Percentiles rank a stretch among this genome's conserved stretches.
Evolutionary conservation across 1,140 invertebrate species (phyloP).

Genomic region (Scaptomyza hsui): DNA sequence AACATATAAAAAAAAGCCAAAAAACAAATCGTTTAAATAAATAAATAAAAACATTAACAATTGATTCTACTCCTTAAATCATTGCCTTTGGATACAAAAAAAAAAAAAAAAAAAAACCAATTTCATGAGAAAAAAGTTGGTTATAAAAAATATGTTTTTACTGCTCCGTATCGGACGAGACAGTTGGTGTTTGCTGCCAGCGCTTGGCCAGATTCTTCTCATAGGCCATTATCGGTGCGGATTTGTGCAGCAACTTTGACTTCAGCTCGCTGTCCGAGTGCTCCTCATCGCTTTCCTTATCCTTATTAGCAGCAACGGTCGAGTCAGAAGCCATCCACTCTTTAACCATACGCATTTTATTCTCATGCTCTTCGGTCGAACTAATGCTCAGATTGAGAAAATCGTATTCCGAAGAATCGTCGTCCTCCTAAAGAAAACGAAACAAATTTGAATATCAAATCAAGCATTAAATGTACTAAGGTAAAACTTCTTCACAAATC

Average conservation of each 20-base stretch:
- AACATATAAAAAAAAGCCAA: slow-evolving; percentile 17
- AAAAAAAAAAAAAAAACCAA: slow-evolving; percentile 17
- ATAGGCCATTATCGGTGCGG: slow-evolving; percentile 28
- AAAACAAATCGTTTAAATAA: slow-evolving; percentile 12
- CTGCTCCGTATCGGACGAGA: neutral
- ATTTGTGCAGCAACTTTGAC: slow-evolving; percentile 18
- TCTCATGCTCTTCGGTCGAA: slow-evolving; percentile 62
- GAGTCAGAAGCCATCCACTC: too few relatives aligned
- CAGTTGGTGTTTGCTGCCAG: slow-evolving; percentile 10
- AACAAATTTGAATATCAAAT: too few relatives aligned
- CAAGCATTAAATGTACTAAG: too few relatives aligned
- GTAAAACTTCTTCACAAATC: too few relatives aligned
- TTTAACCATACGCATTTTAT: slow-evolving; percentile 45
- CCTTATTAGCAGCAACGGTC: too few relatives aligned
- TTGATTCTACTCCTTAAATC: neutral
- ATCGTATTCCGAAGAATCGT: too few relatives aligned
- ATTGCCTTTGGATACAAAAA: neutral
- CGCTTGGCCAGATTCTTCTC: slow-evolving; percentile 41
- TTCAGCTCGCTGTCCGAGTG: slow-evolving; percentile 41
- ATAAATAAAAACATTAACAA: slow-evolving; percentile 3
- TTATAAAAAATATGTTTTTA: neutral
- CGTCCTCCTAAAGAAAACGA: too few relatives aligned
- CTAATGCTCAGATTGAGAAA: too few relatives aligned
- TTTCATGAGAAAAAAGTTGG: too few relatives aligned
- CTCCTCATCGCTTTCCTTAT: slow-evolving; percentile 66